Percentiles rank a stretch among this genome's conserved stretches.
Conservation (phyloP, 2,888 invertebrate species). For the Lepidonotus clava region DNA sequence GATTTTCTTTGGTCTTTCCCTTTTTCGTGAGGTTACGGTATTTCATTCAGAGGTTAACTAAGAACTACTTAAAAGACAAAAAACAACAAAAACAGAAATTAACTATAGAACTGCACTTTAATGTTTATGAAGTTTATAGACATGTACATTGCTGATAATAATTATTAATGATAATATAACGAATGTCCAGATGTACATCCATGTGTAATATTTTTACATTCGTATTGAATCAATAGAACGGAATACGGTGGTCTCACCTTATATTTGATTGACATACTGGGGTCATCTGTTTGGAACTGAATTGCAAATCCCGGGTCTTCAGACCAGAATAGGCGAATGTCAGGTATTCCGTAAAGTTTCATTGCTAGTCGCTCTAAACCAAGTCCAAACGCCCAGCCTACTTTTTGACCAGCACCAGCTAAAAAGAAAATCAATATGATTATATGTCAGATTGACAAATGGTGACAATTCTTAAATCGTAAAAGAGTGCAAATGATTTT, state of each 20-base stretch:
- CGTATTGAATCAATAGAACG: background rate
- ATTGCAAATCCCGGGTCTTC: conserved; percentile 93
- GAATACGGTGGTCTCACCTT: too few species aligned
- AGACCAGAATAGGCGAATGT: conserved; percentile 98
- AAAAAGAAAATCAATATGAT: conserved; percentile 25
- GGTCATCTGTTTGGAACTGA: conserved; percentile 90
- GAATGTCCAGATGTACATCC: too few species aligned
- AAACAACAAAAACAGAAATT: too few species aligned
- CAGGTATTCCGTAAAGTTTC: conserved; percentile 96
- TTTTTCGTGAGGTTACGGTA: too few species aligned
- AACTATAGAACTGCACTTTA: too few species aligned
- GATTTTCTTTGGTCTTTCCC: too few species aligned
- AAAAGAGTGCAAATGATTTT: too few species aligned
- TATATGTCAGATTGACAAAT: background rate
- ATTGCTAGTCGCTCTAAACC: conserved; percentile 98
- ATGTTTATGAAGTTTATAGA: too few species aligned
- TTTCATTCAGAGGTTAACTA: too few species aligned
- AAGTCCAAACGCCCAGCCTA: conserved; percentile 98
- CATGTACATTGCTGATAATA: too few species aligned
- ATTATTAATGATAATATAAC: too few species aligned
- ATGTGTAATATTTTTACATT: background rate
- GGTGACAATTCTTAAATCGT: background rate
- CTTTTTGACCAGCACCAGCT: conserved; percentile 89
- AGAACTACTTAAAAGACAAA: too few species aligned
- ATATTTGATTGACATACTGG: conserved; percentile 86